Percentiles rank a stretch among this genome's conserved stretches.
Evolutionary conservation across 2,888 invertebrate species (phyloP).

Genomic region (Falcaria lacertinaria): DNA sequence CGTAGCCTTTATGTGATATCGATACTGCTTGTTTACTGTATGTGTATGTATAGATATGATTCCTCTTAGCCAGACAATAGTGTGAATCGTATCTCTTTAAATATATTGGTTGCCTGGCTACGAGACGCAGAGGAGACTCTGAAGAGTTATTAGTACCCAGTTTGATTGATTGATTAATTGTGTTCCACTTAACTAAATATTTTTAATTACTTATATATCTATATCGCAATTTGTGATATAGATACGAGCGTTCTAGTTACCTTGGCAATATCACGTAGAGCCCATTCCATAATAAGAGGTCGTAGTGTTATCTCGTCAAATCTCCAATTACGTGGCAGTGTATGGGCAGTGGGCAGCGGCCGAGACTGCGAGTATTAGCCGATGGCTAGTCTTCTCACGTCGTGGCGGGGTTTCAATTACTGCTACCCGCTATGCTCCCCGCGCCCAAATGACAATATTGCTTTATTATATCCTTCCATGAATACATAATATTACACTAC

Average conservation of each 20-base stretch:
- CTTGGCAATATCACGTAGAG: slow-evolving; percentile 28
- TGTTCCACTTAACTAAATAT: no score
- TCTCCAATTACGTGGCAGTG: slow-evolving; percentile 65
- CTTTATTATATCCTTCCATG: slow-evolving; percentile 54
- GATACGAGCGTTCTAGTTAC: background rate
- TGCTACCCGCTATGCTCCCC: slow-evolving; percentile 35
- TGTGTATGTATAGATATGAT: background rate
- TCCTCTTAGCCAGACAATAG: no score
- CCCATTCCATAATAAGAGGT: slow-evolving; percentile 58
- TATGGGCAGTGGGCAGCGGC: slow-evolving; percentile 31
- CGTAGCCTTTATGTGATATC: background rate
- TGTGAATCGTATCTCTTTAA: no score
- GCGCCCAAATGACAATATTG: slow-evolving; percentile 55
- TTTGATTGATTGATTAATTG: no score
- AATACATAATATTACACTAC: slow-evolving; percentile 39
- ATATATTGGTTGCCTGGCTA: no score
- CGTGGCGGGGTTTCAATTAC: slow-evolving; percentile 69
- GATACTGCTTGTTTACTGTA: background rate
- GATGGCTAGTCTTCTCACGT: slow-evolving; percentile 74
- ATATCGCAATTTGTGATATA: no score
- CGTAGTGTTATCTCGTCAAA: slow-evolving; percentile 75
- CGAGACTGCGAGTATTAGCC: slow-evolving; percentile 52
- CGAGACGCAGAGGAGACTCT: no score
- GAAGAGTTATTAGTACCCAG: no score
- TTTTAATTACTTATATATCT: background rate